Evolutionary conservation across 2,113 vertebrate genomes (phyloP), one percentile per base, ranked within the genome.

Genomic region (Scomber colias): DNA sequence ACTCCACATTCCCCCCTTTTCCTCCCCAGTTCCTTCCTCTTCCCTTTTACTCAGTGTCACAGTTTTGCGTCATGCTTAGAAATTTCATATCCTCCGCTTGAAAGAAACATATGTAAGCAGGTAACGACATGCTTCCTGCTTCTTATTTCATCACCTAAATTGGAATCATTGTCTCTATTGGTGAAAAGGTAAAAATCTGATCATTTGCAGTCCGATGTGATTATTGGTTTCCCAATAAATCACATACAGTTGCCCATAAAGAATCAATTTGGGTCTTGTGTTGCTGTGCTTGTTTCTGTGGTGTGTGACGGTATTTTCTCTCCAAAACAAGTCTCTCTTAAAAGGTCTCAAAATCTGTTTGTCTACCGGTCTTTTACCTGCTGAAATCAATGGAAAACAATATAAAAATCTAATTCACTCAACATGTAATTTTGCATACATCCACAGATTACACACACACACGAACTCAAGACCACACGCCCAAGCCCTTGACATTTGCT

Each of bases 401-500:
- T 40, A 40, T 7, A 8, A 9, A 40, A 40, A 40, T 40, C 35
- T 9, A 7, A 40, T 21, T 16, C 27, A 11, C 57, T 68, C 27
- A 10, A 31, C 0, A 3, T 19, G 45, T 24, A 13, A 12, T 3
- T 19, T 19, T 15, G 40, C 30, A 67, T 27, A 10, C 14, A 27
- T 2, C 16, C 55, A 54, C 9, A 4, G 46, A 15, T 49, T 24
- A 17, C 17, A 54, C 14, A 13, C 24, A 12, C 24, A n/a, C n/a
- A 51, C 45, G 12, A 50, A 46, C 60, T 57, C n/a, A 40, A 59
- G 75, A 48, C 21, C 61, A 46, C 12, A 40, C 31, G 75, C 48
- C 51, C 19, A 19, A 81, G 89, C 66, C 91, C 91, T 93, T 95
- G 95, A 93, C 95, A 95, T 95, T 95, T 94, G 55, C 80, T 75